Evolutionary conservation across 2,888 invertebrate genomes (phyloP), one percentile per base, ranked within the genome.

Genomic region (Lasioglossum oenotherae): DNA sequence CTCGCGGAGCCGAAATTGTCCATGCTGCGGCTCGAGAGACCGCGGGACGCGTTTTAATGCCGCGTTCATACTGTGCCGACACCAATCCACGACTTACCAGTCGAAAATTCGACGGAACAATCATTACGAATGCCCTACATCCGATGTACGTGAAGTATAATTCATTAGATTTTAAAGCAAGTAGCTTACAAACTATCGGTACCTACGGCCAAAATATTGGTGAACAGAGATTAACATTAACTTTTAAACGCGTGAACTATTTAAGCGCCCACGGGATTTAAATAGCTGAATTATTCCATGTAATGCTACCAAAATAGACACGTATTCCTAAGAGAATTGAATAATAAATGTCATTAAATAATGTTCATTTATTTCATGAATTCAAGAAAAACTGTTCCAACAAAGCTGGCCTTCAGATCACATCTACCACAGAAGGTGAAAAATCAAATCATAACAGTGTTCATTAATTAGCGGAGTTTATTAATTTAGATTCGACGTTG

Each of bases 1-100:
- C 53, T 35, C 74, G 74, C 74, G 53, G 4, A 23, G 74, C 74
- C 74, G 74, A 74, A 74, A 74, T 38, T 74, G 23, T 67, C 69
- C 38, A 69, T 67, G 67, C 23, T n/a, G 19, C 38, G 23, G 69
- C 38, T 69, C 38, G 12, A 14, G 60, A 31, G 6, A 16, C 14
- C 27, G 60, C 60, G 60, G 27, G 27, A 60, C 60, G 27, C 31
- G 27, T 12, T 14, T 14, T 60, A 31, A 60, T 31, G 16, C 27
- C 27, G 60, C 60, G 60, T 31, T 60, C 27, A 60, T 31, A 60
- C 27, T 60, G 27, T 5, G 5, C 60, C 31, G 27, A 60, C 16
- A 12, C 27, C 60, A 27, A 60, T 60, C 60, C 14, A 5, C 27
- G 27, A 14, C 5, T 27, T 6, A 2, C 16, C 27, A 5, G 16